These are phyloP conservation scores for Anthopleura xanthogrammica DNA, from an alignment of 92 coral and sea anemone species.

Conservation along the genomic window DNA sequence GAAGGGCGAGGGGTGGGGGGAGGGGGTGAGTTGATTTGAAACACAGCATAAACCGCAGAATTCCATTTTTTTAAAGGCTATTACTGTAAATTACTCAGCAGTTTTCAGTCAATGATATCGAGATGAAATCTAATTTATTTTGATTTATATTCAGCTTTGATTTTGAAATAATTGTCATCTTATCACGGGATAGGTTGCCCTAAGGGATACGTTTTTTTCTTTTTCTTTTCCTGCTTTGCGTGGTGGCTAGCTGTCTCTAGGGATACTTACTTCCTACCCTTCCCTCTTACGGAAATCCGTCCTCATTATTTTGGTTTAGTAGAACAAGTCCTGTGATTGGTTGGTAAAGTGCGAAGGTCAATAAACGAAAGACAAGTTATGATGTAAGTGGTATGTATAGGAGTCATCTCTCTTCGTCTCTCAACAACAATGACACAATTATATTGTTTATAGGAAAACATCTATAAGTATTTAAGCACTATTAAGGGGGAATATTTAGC, in stretches of 20 bases:
- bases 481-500: neutral
- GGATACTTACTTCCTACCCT: neutral
- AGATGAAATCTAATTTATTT: too few species aligned
- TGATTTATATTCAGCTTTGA: neutral
- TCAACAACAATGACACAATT: neutral
- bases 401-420: constrained; percentile 1
- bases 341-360: neutral
- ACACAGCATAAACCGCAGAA: too few species aligned
- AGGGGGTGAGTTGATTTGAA: too few species aligned
- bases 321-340: neutral
- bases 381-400: neutral
- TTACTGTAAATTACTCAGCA: too few species aligned
- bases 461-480: neutral
- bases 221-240: too few species aligned
- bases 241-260: too few species aligned
- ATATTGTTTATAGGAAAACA: neutral
- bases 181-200: neutral
- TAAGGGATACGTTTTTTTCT: too few species aligned
- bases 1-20: too few species aligned
- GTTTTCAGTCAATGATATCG: too few species aligned
- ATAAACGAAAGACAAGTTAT: neutral
- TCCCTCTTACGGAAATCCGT: neutral
- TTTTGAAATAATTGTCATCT: neutral
- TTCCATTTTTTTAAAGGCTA: too few species aligned
- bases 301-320: neutral